These are phyloP conservation scores for Bombyx mandarina DNA, from an alignment of 1,140 invertebrate genomes.

Conservation along the genomic window DNA sequence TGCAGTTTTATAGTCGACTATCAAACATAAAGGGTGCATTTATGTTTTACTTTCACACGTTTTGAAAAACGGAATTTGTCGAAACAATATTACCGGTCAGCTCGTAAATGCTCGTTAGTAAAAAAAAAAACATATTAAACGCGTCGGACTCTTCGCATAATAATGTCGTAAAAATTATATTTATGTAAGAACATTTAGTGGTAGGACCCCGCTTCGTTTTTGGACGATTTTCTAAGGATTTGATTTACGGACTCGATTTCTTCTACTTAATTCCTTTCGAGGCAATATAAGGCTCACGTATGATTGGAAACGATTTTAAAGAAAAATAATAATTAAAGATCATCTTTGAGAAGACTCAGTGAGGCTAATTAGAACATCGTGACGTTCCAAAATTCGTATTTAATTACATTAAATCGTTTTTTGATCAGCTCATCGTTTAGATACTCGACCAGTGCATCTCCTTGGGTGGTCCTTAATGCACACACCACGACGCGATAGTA, in stretches of 20 bases:
- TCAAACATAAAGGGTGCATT: slow-evolving; percentile 35
- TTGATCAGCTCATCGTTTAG: slow-evolving; percentile 5
- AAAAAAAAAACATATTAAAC: slow-evolving; percentile 25
- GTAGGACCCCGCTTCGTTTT: background rate
- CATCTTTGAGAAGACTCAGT: background rate
- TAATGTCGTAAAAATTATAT: slow-evolving; percentile 61
- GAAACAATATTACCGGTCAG: slow-evolving; percentile 36
- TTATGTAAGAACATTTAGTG: slow-evolving; percentile 32
- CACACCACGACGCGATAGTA: slow-evolving; percentile 26
- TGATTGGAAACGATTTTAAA: background rate
- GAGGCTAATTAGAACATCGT: slow-evolving; percentile 25
- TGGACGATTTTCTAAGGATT: background rate
- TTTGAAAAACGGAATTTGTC: slow-evolving; percentile 55
- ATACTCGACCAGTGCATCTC: slow-evolving; percentile 27
- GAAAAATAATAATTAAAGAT: slow-evolving; percentile 2
- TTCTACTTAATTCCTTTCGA: background rate
- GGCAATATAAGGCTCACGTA: too few species aligned
- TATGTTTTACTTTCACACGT: slow-evolving; percentile 65
- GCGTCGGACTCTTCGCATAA: slow-evolving; percentile 39
- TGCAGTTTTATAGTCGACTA: slow-evolving; percentile 34
- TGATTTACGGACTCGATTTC: background rate
- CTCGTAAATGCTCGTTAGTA: slow-evolving; percentile 49
- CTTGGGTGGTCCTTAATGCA: slow-evolving; percentile 36
- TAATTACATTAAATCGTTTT: slow-evolving; percentile 20
- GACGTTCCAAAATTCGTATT: slow-evolving; percentile 17